Conservation (phyloP, 2,888 invertebrate species). For the Andrena chrysosceles region DNA sequence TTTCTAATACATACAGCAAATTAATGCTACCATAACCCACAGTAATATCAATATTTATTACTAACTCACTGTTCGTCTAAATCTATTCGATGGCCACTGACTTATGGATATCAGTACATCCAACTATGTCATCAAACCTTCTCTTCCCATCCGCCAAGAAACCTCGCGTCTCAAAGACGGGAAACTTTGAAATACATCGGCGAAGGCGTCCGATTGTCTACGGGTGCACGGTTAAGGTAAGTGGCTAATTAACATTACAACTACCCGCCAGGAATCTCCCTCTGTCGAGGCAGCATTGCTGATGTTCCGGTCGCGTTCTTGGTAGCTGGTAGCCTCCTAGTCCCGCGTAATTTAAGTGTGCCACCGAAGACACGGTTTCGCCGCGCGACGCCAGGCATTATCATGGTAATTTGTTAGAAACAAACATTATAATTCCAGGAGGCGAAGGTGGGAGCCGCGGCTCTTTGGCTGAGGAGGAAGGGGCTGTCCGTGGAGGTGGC, state of each 20-base stretch:
- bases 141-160: background rate
- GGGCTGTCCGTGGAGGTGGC: conserved; percentile 52
- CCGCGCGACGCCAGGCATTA: conserved; percentile 81
- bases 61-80: background rate
- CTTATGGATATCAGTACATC: background rate
- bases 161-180: conserved; percentile 36
- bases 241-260: conserved; percentile 83
- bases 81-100: background rate
- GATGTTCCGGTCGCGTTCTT: conserved; percentile 67
- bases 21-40: too few relatives aligned
- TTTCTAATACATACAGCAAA: too few relatives aligned
- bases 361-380: conserved; percentile 81
- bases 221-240: conserved; percentile 77
- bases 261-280: conserved; percentile 73
- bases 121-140: background rate
- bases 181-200: conserved; percentile 64
- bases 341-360: conserved; percentile 81
- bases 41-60: too few relatives aligned
- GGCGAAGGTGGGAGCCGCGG: conserved; percentile 46
- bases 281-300: conserved; percentile 60
- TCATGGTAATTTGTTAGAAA: conserved; percentile 85
- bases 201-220: conserved; percentile 76
- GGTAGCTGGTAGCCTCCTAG: conserved; percentile 24
- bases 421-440: conserved; percentile 84
- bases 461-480: conserved; percentile 50